phyloP scores from a whole-genome alignment of 2,113 vertebrate species.

The Murina feae region DNA sequence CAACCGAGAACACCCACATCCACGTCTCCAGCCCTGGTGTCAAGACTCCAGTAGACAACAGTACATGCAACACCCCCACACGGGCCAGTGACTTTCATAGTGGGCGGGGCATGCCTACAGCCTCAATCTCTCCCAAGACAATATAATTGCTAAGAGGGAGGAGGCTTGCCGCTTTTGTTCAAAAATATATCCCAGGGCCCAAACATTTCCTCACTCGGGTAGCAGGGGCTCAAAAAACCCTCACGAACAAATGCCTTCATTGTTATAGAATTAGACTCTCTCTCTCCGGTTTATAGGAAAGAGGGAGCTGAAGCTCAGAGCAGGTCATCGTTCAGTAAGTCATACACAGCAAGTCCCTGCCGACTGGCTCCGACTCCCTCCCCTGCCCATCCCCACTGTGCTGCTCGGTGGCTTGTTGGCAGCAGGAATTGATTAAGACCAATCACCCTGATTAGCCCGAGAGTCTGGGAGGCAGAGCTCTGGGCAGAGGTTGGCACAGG shows the following conservation, averaged over 20 bases:
- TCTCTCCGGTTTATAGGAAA: not conserved
- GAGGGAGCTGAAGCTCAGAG: not conserved
- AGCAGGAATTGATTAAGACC: not conserved
- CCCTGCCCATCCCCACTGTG: not conserved
- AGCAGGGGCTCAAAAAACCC: not conserved
- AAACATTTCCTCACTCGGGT: not conserved
- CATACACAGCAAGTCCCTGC: not conserved
- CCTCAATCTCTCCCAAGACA: not conserved
- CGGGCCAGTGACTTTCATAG: not conserved
- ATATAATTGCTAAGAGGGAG: no score
- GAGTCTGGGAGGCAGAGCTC: not conserved
- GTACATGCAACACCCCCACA: rapidly evolving
- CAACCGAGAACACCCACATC: not conserved
- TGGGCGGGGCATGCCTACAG: not conserved
- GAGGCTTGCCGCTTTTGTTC: not conserved
- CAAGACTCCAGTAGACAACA: not conserved
- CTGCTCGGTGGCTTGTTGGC: not conserved
- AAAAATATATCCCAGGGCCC: no score
- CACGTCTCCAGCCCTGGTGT: not conserved
- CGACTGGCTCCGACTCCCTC: not conserved
- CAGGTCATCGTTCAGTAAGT: rapidly evolving
- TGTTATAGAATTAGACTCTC: rapidly evolving
- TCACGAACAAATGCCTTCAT: not conserved
- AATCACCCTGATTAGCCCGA: not conserved
- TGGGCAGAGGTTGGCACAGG: not conserved